Evolutionary conservation across 2,888 invertebrate genomes (phyloP).

Genomic region (Quadroppia sp.): DNA sequence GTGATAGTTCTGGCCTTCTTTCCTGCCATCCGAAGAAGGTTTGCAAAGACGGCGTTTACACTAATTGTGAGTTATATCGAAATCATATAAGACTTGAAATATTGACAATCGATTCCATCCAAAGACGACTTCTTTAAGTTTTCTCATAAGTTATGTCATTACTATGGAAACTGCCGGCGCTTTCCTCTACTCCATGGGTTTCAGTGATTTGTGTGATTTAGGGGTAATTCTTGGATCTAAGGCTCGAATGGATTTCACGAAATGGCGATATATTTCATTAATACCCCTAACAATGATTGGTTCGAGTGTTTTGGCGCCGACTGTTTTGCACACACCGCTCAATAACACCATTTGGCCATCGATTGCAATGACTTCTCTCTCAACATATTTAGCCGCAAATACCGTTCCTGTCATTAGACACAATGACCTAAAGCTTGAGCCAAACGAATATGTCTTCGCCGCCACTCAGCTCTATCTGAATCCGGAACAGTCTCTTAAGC

Average conservation of each 20-base stretch:
- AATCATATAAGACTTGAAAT: background rate
- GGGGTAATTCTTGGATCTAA: constrained; percentile 6
- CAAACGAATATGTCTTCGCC: constrained; percentile 10
- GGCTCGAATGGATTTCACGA: background rate
- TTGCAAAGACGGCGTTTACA: background rate
- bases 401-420: background rate
- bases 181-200: constrained; percentile 23
- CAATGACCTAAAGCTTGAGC: background rate
- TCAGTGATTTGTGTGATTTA: background rate
- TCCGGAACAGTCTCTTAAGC: constrained; percentile 1
- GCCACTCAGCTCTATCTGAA: constrained; percentile 19
- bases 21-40: background rate
- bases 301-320: constrained; percentile 1
- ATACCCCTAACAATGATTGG: background rate
- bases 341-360: constrained; percentile 21
- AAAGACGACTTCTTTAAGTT: constrained; percentile 3
- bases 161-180: background rate
- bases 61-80: background rate
- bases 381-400: background rate
- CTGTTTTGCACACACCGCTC: background rate
- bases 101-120: background rate
- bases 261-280: constrained; percentile 3
- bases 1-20: background rate
- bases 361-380: background rate
- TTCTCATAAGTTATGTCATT: constrained; percentile 18